A percentile compares a stretch with the other conserved stretches of the same genome.
phyloP scores from a whole-genome alignment of 1,140 invertebrate genomes.

The Drosophila sp. region DNA sequence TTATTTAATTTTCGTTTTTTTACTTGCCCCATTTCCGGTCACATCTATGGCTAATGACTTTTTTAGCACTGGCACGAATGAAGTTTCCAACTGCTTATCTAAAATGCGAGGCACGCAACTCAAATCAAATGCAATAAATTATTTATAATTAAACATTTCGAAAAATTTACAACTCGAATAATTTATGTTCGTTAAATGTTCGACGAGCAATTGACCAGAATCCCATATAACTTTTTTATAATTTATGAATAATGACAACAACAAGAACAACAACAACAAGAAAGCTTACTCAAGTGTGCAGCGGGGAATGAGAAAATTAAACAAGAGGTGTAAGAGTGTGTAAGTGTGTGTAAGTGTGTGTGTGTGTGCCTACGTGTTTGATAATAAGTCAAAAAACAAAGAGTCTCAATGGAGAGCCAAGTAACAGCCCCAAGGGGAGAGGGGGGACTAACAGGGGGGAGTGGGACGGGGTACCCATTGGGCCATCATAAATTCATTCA shows the following conservation, averaged over 20 bases:
- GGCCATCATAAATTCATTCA: conserved; percentile 78
- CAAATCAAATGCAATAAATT: conserved; percentile 78
- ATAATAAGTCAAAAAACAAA: conserved; percentile 51
- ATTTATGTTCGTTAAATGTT: conserved; percentile 71
- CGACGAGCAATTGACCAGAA: conserved; percentile 75
- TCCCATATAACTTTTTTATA: conserved; percentile 42
- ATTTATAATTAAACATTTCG: conserved; percentile 72
- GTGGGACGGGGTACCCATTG: conserved; percentile 1
- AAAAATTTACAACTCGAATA: conserved; percentile 74
- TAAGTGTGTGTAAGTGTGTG: conserved; percentile 14
- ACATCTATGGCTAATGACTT: conserved; percentile 61
- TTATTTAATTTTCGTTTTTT: background rate
- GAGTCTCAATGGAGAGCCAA: conserved; percentile 12
- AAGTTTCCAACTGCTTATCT: conserved; percentile 27
- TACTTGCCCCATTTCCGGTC: conserved; percentile 55
- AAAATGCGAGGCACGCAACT: conserved; percentile 55
- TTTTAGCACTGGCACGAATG: conserved; percentile 20
- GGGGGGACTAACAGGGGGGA: too few relatives aligned
- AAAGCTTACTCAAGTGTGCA: conserved; percentile 30
- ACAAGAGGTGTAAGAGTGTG: conserved; percentile 25
- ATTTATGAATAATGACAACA: conserved; percentile 65
- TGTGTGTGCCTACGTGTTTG: conserved; percentile 37
- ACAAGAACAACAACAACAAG: background rate
- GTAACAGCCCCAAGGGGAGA: background rate
- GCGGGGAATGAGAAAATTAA: conserved; percentile 50